These are phyloP conservation scores for Furcula furcula DNA, from an alignment of 2,888 invertebrate genomes.

Conservation along the genomic window DNA sequence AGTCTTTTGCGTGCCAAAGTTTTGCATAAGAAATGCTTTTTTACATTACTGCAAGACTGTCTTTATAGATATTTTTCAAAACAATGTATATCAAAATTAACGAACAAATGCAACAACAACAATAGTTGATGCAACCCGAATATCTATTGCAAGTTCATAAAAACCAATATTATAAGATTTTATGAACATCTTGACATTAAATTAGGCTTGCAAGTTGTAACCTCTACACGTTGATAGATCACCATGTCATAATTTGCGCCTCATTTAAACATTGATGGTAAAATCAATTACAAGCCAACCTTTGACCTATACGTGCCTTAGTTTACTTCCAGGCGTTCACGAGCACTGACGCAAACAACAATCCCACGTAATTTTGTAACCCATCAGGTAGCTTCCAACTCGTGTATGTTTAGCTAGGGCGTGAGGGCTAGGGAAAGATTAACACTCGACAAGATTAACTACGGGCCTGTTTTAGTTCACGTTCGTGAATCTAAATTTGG, in stretches of 20 bases:
- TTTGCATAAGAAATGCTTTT: no score
- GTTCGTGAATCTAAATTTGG: neutral
- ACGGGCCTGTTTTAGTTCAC: slow-evolving; percentile 13
- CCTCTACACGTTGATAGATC: no score
- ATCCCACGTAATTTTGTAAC: slow-evolving; percentile 50
- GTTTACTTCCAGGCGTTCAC: slow-evolving; percentile 38
- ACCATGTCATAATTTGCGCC: neutral
- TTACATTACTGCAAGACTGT: no score
- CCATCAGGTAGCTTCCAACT: slow-evolving; percentile 31
- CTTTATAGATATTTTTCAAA: no score
- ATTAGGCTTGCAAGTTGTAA: no score
- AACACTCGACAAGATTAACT: slow-evolving; percentile 26
- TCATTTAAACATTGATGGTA: slow-evolving; percentile 2
- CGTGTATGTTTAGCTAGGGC: neutral
- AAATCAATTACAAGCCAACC: slow-evolving; percentile 34
- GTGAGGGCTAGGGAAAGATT: slow-evolving; percentile 12
- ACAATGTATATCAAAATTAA: no score
- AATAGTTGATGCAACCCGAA: no score
- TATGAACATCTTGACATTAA: no score
- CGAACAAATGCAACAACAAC: no score
- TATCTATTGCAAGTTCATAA: no score
- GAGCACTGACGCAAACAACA: slow-evolving; percentile 39
- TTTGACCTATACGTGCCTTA: slow-evolving; percentile 22
- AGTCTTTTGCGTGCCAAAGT: no score
- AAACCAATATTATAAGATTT: no score